Evolutionary conservation across 2,888 invertebrate genomes (phyloP), one percentile per base, ranked within the genome.

Genomic region (Napeogenes sylphis): DNA sequence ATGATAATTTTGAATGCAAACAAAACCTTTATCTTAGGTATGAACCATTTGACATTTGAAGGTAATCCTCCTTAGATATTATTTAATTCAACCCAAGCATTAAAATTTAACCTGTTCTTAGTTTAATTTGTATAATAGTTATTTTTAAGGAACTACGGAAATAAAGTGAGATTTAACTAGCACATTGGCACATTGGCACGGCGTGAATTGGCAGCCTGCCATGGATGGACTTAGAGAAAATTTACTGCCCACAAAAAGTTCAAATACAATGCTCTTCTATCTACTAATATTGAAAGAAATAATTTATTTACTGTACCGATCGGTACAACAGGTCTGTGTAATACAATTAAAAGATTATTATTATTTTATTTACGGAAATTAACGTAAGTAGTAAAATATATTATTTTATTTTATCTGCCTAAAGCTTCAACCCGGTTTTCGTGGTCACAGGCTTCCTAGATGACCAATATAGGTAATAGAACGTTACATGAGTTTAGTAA

Each of bases 191-290:
- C 51, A 56, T 56, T 53, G 57, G 46, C 47, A 55, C 47, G 62
- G 55, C n/a, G 58, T 51, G 46, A 71, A 78, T 83, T 86, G 85
- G 87, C 83, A 68, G 73, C 58, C 71, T 83, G 87, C 87, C 87
- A 87, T 73, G 71, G 78, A 75, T 74, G 71, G 81, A 79, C 79
- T 83, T 83, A 83, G 81, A 82, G 81, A 80, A 83, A 85, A 86
- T 87, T 84, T 86, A 86, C 79, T 78, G 79, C 76, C 78, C 75
- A 80, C 83, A 87, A 87, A 85, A 83, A 79, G 73, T 80, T 70
- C 74, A 74, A 73, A 71, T 74, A 70, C 72, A 68, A 68, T 65
- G n/a, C 58, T 65, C 66, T 75, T 81, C 75, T 75, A 10, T 51
- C 2, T 51, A 4, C 3, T 30, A 30, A 51, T 30, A 51, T 3